Conservation (phyloP, 30 jellyfish, hydroid and myxozoan species). For the Hydractinia echinata region DNA sequence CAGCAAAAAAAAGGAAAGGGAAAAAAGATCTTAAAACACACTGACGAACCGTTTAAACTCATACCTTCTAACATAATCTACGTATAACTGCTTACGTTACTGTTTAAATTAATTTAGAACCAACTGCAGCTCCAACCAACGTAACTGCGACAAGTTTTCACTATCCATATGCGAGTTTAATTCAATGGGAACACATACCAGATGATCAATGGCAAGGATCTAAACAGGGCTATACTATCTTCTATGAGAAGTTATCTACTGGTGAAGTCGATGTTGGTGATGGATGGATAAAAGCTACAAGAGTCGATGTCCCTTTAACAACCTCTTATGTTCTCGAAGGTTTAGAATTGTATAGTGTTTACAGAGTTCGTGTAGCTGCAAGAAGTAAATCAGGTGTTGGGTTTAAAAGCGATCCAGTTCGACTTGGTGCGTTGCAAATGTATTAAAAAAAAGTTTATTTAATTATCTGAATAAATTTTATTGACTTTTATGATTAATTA, state of each 20-base stretch:
- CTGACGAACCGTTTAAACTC: not conserved
- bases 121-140: slow-evolving; percentile 8
- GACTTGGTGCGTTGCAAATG: not conserved
- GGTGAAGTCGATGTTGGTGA: not conserved
- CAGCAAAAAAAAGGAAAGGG: not conserved
- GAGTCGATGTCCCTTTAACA: not conserved
- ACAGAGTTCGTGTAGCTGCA: not conserved
- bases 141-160: slow-evolving; percentile 10
- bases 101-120: not conserved
- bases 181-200: slow-evolving; percentile 11
- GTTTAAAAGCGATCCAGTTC: not conserved
- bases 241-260: not conserved
- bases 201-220: slow-evolving; percentile 3
- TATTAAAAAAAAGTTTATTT: not conserved
- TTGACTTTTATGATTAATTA: too few relatives aligned
- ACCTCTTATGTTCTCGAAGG: not conserved
- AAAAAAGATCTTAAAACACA: not conserved
- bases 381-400: slow-evolving; percentile 6
- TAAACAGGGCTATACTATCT: not conserved
- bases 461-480: not conserved
- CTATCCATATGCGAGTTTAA: slow-evolving; percentile 10
- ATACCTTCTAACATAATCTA: not conserved
- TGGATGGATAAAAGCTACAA: not conserved
- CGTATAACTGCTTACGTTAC: not conserved
- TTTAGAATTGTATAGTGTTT: not conserved